A percentile compares a stretch with the other conserved stretches of the same genome.
phyloP scores from a whole-genome alignment of 2,888 invertebrate species.

The Campaea margaritaria region DNA sequence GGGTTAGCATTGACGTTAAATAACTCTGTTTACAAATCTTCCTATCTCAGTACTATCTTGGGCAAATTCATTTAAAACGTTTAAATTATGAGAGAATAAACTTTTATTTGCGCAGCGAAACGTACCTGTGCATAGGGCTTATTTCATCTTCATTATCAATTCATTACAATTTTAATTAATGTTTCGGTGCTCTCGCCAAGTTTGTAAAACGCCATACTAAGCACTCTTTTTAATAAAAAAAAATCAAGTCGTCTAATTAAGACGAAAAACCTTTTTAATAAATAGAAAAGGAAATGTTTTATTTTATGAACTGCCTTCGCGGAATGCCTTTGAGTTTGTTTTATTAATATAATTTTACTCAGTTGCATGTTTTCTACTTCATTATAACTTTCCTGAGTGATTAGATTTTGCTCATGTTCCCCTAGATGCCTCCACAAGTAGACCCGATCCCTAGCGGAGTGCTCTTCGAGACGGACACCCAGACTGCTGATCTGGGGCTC shows the following conservation, averaged over 20 bases:
- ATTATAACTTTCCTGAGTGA: too few relatives aligned
- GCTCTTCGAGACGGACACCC: slow-evolving; percentile 87
- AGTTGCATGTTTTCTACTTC: background rate
- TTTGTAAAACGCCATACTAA: slow-evolving; percentile 23
- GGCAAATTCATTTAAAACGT: too few relatives aligned
- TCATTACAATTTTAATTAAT: slow-evolving; percentile 32
- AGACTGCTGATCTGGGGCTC: slow-evolving; percentile 86
- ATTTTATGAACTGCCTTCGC: slow-evolving; percentile 8
- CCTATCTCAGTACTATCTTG: too few relatives aligned
- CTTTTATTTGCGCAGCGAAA: slow-evolving; percentile 9
- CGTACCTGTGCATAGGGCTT: slow-evolving; percentile 15
- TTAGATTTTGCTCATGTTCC: too few relatives aligned
- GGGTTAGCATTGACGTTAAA: too few relatives aligned
- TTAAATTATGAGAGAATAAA: background rate
- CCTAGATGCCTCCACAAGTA: slow-evolving; percentile 85
- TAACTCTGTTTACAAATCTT: too few relatives aligned
- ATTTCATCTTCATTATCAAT: slow-evolving; percentile 29
- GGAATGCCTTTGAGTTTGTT: background rate
- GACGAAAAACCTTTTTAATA: slow-evolving; percentile 31
- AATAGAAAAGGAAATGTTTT: slow-evolving; percentile 10
- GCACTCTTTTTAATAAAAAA: slow-evolving; percentile 30
- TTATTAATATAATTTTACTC: too few relatives aligned
- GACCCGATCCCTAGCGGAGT: slow-evolving; percentile 84
- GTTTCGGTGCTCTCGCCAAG: slow-evolving; percentile 20
- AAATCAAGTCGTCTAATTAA: slow-evolving; percentile 27